Percentiles rank a stretch among this genome's conserved stretches.
These are phyloP conservation scores for Oreonectes daqikongensis DNA, from an alignment of 2,797 vertebrate genomes.

Conservation along the genomic window DNA sequence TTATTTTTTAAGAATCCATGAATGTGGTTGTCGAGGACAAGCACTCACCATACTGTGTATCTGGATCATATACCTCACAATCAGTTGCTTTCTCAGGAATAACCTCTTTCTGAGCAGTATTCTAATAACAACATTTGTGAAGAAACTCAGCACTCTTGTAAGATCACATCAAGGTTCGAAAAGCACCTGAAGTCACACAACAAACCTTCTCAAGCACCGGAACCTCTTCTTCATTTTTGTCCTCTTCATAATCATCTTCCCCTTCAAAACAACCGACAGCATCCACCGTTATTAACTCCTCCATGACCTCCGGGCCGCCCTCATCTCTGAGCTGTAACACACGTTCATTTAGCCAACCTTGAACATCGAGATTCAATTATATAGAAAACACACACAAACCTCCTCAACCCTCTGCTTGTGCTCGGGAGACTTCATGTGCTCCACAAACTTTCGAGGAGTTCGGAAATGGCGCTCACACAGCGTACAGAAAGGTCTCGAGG, in stretches of 20 bases:
- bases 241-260: conserved; percentile 78
- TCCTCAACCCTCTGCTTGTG: conserved; percentile 89
- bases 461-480: conserved; percentile 89
- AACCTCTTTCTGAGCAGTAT: conserved; percentile 42
- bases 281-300: conserved; percentile 94
- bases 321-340: conserved; percentile 66
- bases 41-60: conserved; percentile 61
- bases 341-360: background rate
- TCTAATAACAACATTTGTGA: background rate
- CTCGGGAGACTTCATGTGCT: conserved; percentile 93
- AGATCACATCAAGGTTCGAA: background rate
- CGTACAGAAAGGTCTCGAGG: conserved; percentile 89
- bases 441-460: conserved; percentile 95
- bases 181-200: background rate
- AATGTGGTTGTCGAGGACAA: background rate
- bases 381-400: conserved; percentile 70
- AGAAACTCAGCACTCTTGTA: background rate
- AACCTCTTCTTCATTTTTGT: conserved; percentile 62
- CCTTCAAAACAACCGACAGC: conserved; percentile 93
- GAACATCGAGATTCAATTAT: background rate
- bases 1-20: too few relatives aligned
- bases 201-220: conserved; percentile 63
- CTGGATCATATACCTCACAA: conserved; percentile 53
- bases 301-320: conserved; percentile 80
- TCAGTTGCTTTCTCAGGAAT: conserved; percentile 30